Evolutionary conservation across 2,113 vertebrate species (phyloP).

Genomic region (Oxyura jamaicensis): DNA sequence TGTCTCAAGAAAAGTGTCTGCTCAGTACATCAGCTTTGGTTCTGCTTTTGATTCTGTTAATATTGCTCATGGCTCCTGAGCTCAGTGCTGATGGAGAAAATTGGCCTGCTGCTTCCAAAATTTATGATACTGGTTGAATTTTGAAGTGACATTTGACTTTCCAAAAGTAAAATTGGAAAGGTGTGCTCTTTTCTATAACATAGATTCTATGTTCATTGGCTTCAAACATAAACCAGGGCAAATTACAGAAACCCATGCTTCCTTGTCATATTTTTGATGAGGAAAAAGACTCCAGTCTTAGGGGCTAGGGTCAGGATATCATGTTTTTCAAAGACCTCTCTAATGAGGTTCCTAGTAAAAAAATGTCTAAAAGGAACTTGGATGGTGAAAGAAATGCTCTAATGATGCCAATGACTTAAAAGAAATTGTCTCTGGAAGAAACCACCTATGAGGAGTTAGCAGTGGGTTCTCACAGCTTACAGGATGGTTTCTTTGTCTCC

Average conservation of each 20-base stretch:
- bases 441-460: background rate
- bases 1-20: background rate
- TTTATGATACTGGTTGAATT: background rate
- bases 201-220: slow-evolving; percentile 24
- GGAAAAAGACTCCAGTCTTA: background rate
- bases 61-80: background rate
- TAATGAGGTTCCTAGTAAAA: background rate
- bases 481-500: background rate
- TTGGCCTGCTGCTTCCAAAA: background rate
- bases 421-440: background rate
- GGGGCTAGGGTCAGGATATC: background rate
- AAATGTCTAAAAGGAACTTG: background rate
- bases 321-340: background rate
- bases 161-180: slow-evolving; percentile 3
- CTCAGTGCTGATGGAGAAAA: background rate
- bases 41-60: slow-evolving; percentile 19
- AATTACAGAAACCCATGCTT: background rate
- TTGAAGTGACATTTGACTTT: slow-evolving; percentile 34
- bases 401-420: background rate
- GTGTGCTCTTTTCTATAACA: background rate
- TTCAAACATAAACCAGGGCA: background rate
- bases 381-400: background rate
- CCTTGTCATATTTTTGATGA: slow-evolving; percentile 6
- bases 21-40: background rate
- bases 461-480: background rate